phyloP scores from a whole-genome alignment of 1,140 invertebrate genomes.

The Nylanderia fulva region DNA sequence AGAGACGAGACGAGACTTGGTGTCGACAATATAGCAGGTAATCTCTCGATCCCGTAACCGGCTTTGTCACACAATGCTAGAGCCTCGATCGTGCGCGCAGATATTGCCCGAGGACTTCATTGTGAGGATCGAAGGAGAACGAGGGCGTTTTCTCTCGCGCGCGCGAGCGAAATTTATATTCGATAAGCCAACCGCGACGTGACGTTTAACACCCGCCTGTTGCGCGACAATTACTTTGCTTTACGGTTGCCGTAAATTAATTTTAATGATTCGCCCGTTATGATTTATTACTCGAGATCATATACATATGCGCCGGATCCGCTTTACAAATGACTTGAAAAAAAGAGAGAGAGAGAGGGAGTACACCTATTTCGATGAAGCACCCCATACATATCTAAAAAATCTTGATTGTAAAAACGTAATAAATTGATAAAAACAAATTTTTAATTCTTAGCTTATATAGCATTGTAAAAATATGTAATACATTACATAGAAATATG shows the following conservation, averaged over 20 bases:
- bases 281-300: conserved; percentile 38
- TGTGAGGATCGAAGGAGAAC: conserved; percentile 18
- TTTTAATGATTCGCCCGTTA: conserved; percentile 45
- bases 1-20: neutral
- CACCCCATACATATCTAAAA: too few relatives aligned
- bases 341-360: too few relatives aligned
- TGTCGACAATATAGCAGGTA: conserved; percentile 44
- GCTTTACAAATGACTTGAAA: neutral
- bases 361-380: neutral
- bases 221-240: conserved; percentile 39
- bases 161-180: conserved; percentile 30
- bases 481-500: too few relatives aligned
- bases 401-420: too few relatives aligned
- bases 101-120: conserved; percentile 34
- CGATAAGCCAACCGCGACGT: conserved; percentile 24
- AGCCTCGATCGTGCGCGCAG: conserved; percentile 13
- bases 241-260: conserved; percentile 46
- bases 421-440: too few relatives aligned
- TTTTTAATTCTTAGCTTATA: too few relatives aligned
- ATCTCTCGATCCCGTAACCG: conserved; percentile 47
- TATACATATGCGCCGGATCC: neutral
- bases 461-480: too few relatives aligned
- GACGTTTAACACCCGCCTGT: conserved; percentile 32
- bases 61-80: conserved; percentile 33
- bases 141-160: neutral